Conservation (phyloP, 1,140 invertebrate species). For the Globodera rostochiensis region DNA sequence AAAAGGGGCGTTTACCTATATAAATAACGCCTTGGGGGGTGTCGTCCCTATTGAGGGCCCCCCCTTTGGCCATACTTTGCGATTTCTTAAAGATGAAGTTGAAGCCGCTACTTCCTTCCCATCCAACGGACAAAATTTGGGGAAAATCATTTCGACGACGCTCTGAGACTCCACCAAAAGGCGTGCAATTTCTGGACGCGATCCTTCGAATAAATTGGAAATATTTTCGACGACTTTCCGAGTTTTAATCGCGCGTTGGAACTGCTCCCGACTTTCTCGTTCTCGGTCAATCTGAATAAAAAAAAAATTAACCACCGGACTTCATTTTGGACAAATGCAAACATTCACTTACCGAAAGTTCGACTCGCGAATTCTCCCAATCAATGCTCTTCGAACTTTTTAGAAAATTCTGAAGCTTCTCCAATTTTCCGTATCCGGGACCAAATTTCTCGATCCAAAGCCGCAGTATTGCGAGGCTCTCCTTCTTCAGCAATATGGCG, state of each 20-base stretch:
- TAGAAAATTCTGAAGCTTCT: slow-evolving; percentile 48
- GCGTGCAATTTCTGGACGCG: slow-evolving; percentile 37
- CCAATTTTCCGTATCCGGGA: slow-evolving; percentile 43
- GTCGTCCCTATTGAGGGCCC: no score
- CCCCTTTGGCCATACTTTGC: background rate
- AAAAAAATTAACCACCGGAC: background rate
- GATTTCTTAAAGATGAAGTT: background rate
- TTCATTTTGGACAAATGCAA: background rate
- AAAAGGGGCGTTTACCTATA: no score
- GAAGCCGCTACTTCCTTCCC: background rate
- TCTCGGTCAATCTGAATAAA: slow-evolving; percentile 45
- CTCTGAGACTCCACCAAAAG: slow-evolving; percentile 25
- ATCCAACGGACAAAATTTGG: slow-evolving; percentile 35
- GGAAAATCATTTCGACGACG: slow-evolving; percentile 49
- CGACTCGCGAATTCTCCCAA: slow-evolving; percentile 35
- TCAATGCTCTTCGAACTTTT: slow-evolving; percentile 49
- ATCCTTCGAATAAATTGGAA: slow-evolving; percentile 32
- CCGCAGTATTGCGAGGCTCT: slow-evolving; percentile 51
- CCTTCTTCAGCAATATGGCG: slow-evolving; percentile 45
- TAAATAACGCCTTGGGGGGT: no score
- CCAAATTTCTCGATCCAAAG: slow-evolving; percentile 52
- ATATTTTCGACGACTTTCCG: slow-evolving; percentile 49
- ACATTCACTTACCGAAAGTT: slow-evolving; percentile 37
- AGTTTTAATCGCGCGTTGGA: slow-evolving; percentile 35
- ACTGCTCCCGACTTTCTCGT: slow-evolving; percentile 47